Base-by-base conservation (phyloP, 2,113 vertebrate species). In the Apeltes quadracus region DNA sequence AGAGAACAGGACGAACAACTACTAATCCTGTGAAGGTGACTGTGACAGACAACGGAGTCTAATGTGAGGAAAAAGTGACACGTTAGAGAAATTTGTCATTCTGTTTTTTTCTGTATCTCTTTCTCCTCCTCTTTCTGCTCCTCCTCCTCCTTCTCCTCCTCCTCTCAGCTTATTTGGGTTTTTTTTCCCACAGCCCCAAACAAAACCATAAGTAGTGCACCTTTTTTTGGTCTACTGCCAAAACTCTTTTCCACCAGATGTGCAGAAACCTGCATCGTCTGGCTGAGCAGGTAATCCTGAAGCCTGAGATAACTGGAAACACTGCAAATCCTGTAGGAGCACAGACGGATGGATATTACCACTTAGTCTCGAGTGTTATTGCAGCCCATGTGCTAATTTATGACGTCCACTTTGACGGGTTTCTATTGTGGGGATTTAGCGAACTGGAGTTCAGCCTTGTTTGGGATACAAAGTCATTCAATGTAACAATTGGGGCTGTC, bases 341-440 rank as follows among this genome's bases (percentile, higher is more conserved):
- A 85, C 88, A 89, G 84, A 85, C 88, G 89, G 84, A 89, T 90
- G 87, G 86, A 88, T 77, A 86, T 89, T 84, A 87, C 66, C 82
- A 88, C 84, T 84, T 76, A 85, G 83, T 88, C 86, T 84, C 84
- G 2, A 34, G 73, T 87, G 80, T 89, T 73, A 75, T 87, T 85
- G 72, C 84, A 82, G 81, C 69, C 72, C 79, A 89, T 82, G 87
- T 84, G 84, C 73, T 90, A 89, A 88, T 85, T 84, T 59, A 80
- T 74, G 69, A 84, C 77, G 79, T 86, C 81, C n/a, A n/a, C n/a
- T n/a, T n/a, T 90, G 83, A 76, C 83, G 69, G 84, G 63, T 80
- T 82, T 78, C 41, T 38, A 71, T 78, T 86, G 80, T 68, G 75
- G 75, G 70, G 43, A 15, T 75, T 34, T 6, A 75, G 70, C 78